These are phyloP conservation scores for Volucella inflata DNA, from an alignment of 2,888 invertebrate species.

Conservation along the genomic window DNA sequence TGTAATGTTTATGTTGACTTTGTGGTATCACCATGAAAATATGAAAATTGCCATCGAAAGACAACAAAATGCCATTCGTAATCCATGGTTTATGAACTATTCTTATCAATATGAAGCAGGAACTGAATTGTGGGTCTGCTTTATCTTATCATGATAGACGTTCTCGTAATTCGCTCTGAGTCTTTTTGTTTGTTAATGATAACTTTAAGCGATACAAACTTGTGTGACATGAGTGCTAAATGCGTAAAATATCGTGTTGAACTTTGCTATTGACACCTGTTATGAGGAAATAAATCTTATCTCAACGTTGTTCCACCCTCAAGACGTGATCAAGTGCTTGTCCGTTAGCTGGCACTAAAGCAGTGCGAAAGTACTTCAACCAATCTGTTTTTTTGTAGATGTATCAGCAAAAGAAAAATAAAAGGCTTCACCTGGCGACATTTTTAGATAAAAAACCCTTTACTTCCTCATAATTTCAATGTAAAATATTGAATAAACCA, in stretches of 20 bases:
- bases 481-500: too few species aligned
- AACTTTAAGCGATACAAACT: not conserved
- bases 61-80: conserved; percentile 7
- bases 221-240: not conserved
- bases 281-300: not conserved
- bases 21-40: not conserved
- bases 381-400: too few species aligned
- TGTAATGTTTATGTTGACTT: conserved; percentile 1
- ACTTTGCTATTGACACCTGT: conserved; percentile 21
- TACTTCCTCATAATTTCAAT: too few species aligned
- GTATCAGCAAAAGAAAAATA: too few species aligned
- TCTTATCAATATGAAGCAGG: not conserved
- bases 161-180: conserved; percentile 2
- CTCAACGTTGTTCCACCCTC: not conserved
- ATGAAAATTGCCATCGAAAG: not conserved
- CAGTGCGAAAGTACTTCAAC: too few species aligned
- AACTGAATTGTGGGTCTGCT: not conserved
- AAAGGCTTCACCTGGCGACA: too few species aligned
- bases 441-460: too few species aligned
- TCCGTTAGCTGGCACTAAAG: not conserved
- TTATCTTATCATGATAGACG: conserved; percentile 24
- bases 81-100: conserved; percentile 2
- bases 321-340: conserved; percentile 6
- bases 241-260: not conserved
- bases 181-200: conserved; percentile 14